These are phyloP conservation scores for Sebastes minor DNA, from an alignment of 2,797 vertebrate species.

Conservation along the genomic window DNA sequence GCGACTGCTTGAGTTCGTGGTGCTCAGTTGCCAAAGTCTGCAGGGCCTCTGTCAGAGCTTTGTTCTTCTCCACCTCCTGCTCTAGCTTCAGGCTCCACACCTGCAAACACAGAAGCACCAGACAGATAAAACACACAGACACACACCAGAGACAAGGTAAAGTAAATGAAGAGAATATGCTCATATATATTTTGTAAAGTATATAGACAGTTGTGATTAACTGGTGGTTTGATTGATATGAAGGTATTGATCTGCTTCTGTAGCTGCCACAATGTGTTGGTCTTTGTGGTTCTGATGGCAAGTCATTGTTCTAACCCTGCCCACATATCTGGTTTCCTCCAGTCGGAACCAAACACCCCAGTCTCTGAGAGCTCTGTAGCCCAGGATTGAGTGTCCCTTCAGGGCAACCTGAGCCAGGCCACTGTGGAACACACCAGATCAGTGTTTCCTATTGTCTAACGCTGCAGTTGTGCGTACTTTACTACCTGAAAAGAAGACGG, in stretches of 20 bases:
- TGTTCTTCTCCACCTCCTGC: conserved; percentile 93
- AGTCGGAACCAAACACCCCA: conserved; percentile 74
- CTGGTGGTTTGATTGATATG: conserved; percentile 19
- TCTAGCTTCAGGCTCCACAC: conserved; percentile 91
- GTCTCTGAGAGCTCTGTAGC: conserved; percentile 50
- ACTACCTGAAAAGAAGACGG: conserved; percentile 7
- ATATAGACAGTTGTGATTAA: neutral
- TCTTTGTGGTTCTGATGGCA: conserved; percentile 41
- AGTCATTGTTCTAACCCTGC: conserved; percentile 59
- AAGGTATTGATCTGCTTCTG: conserved; percentile 18
- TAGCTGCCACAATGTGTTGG: neutral
- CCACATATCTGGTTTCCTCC: conserved; percentile 70
- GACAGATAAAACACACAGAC: neutral
- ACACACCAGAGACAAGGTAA: neutral
- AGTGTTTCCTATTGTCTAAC: conserved; percentile 59
- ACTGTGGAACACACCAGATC: conserved; percentile 54
- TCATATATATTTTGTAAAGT: neutral
- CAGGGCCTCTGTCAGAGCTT: conserved; percentile 91
- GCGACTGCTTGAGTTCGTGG: conserved; percentile 87
- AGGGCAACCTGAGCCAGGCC: conserved; percentile 71
- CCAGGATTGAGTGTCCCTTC: conserved; percentile 69
- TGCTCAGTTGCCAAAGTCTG: conserved; percentile 89
- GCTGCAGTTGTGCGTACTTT: conserved; percentile 1
- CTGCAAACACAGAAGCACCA: conserved; percentile 71
- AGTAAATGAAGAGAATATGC: neutral